A percentile compares a stretch with the other conserved stretches of the same genome.
phyloP scores from a whole-genome alignment of 1,140 invertebrate genomes.

The Ditylenchus dipsaci region DNA sequence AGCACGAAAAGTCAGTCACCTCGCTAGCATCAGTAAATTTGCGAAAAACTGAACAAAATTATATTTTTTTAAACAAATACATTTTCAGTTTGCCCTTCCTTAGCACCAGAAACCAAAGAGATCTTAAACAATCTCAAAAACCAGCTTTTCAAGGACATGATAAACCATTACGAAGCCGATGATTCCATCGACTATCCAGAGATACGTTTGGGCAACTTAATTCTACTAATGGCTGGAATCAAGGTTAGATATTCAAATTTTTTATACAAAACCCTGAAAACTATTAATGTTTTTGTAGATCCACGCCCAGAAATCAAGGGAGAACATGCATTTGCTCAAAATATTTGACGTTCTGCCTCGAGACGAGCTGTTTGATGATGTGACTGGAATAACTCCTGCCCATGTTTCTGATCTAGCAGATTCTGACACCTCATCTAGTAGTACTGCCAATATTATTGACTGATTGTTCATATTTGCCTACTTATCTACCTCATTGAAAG shows the following conservation, averaged over 20 bases:
- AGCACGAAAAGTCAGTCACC: too few species aligned
- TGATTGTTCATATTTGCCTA: too few species aligned
- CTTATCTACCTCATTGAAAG: too few species aligned
- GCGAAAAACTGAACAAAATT: too few species aligned
- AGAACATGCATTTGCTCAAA: constrained; percentile 27
- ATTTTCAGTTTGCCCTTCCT: too few species aligned
- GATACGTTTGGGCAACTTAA: constrained; percentile 23
- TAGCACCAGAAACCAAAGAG: constrained; percentile 4
- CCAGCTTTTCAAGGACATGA: constrained; percentile 24
- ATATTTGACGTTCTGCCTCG: constrained; percentile 22
- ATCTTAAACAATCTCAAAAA: constrained; percentile 9
- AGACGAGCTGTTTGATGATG: constrained; percentile 27
- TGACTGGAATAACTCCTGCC: constrained; percentile 20
- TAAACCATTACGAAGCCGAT: constrained; percentile 10
- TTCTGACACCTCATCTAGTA: too few species aligned
- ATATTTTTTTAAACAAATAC: too few species aligned
- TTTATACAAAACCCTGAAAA: not conserved
- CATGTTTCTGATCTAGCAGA: too few species aligned
- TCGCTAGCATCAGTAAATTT: too few species aligned
- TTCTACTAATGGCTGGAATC: constrained; percentile 22
- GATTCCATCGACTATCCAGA: constrained; percentile 22
- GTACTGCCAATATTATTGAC: too few species aligned
- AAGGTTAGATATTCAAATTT: constrained; percentile 14
- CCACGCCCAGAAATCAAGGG: constrained; percentile 24
- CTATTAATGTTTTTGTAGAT: constrained; percentile 7